phyloP scores from a whole-genome alignment of 1,140 invertebrate species.

The Bombus confusus region DNA sequence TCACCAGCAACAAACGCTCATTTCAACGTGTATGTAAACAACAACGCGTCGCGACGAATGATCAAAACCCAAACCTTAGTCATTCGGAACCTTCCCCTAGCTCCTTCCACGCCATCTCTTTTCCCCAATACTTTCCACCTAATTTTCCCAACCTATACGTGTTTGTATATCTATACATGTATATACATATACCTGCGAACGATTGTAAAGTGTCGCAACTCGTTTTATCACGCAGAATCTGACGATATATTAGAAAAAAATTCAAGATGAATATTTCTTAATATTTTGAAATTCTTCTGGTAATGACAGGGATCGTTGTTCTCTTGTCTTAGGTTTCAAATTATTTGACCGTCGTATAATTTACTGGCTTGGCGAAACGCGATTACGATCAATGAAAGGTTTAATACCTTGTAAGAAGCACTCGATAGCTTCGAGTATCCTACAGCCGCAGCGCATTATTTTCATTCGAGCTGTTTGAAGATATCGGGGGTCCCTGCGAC shows the following conservation, averaged over 20 bases:
- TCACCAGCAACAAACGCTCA: too few species aligned
- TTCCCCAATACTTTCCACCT: too few species aligned
- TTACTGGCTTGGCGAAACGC: neutral
- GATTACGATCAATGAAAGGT: slow-evolving; percentile 11
- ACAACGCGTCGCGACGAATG: too few species aligned
- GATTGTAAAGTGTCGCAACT: too few species aligned
- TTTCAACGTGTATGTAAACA: too few species aligned
- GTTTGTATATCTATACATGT: too few species aligned
- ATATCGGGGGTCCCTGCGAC: slow-evolving; percentile 18
- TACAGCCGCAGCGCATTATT: slow-evolving; percentile 1
- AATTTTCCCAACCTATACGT: too few species aligned
- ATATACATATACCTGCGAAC: too few species aligned
- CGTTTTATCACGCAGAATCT: too few species aligned
- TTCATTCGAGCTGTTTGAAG: slow-evolving; percentile 36
- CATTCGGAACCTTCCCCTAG: too few species aligned
- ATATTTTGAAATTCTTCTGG: neutral
- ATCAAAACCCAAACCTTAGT: too few species aligned
- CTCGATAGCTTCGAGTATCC: slow-evolving; percentile 17
- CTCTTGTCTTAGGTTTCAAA: neutral
- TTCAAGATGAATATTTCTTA: neutral
- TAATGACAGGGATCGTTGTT: neutral
- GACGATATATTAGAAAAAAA: neutral
- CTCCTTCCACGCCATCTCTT: too few species aligned
- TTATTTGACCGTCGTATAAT: neutral
- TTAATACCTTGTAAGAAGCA: slow-evolving; percentile 19